phyloP scores from a whole-genome alignment of 2,113 vertebrate genomes.

The Oreotragus oreotragus region DNA sequence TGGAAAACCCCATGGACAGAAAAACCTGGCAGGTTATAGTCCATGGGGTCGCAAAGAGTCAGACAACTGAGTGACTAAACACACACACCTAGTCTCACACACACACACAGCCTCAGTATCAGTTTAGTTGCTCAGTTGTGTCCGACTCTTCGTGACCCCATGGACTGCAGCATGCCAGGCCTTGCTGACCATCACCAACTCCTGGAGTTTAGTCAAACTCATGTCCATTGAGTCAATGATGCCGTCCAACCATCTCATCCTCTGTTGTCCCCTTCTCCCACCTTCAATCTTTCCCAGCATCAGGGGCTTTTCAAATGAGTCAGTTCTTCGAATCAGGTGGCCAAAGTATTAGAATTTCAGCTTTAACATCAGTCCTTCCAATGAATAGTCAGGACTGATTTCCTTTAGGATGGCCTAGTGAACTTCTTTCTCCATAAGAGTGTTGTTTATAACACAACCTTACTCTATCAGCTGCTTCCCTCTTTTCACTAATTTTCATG shows the following conservation, averaged over 20 bases:
- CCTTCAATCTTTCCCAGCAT: not conserved
- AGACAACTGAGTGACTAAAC: not conserved
- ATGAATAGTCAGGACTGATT: not conserved
- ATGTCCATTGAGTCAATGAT: not conserved
- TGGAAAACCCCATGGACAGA: not conserved
- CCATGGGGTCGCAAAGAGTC: not conserved
- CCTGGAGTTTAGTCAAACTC: not conserved
- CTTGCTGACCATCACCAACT: not conserved
- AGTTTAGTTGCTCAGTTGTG: not conserved
- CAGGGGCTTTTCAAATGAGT: not conserved
- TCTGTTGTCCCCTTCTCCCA: not conserved
- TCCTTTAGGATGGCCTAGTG: not conserved
- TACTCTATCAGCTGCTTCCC: not conserved
- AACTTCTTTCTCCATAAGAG: not conserved
- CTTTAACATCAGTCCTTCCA: not conserved
- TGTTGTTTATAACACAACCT: not conserved
- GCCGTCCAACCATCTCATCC: not conserved
- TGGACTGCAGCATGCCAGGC: not conserved
- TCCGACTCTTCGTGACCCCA: not conserved
- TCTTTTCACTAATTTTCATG: not conserved
- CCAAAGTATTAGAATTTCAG: not conserved
- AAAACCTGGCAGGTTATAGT: not conserved
- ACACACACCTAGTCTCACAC: not conserved
- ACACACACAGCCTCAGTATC: not conserved
- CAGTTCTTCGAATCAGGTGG: not conserved